A percentile compares a stretch with the other conserved stretches of the same genome.
phyloP scores from a whole-genome alignment of 1,140 invertebrate genomes.

The Drosophila navojoa region DNA sequence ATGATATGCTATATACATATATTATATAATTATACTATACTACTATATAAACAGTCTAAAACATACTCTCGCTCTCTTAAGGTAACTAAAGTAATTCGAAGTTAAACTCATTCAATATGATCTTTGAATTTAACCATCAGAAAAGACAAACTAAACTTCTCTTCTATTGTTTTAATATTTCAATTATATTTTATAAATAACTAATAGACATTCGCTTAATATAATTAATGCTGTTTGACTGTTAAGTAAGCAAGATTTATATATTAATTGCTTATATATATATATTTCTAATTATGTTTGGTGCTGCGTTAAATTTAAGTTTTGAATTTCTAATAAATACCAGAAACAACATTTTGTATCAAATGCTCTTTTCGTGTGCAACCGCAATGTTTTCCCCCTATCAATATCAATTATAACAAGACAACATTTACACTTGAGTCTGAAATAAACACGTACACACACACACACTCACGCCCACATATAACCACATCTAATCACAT shows the following conservation, averaged over 20 bases:
- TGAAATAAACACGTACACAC: background rate
- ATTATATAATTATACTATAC: background rate
- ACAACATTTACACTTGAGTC: constrained; percentile 19
- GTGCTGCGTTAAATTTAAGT: constrained; percentile 35
- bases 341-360: constrained; percentile 8
- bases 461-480: background rate
- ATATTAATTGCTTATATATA: background rate
- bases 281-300: constrained; percentile 5
- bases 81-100: too few relatives aligned
- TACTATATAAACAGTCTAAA: too few relatives aligned
- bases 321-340: constrained; percentile 13
- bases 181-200: too few relatives aligned
- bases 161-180: too few relatives aligned
- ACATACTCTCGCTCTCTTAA: too few relatives aligned
- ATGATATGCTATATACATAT: background rate
- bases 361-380: constrained; percentile 5
- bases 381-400: constrained; percentile 9
- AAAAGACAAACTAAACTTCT: too few relatives aligned
- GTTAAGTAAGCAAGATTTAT: too few relatives aligned
- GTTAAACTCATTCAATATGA: too few relatives aligned
- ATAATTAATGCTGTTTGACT: too few relatives aligned
- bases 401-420: constrained; percentile 33
- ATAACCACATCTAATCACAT: constrained; percentile 22
- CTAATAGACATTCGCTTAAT: too few relatives aligned
- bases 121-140: too few relatives aligned